phyloP scores from a whole-genome alignment of 2,888 invertebrate species.

The Geotrupes spiniger region DNA sequence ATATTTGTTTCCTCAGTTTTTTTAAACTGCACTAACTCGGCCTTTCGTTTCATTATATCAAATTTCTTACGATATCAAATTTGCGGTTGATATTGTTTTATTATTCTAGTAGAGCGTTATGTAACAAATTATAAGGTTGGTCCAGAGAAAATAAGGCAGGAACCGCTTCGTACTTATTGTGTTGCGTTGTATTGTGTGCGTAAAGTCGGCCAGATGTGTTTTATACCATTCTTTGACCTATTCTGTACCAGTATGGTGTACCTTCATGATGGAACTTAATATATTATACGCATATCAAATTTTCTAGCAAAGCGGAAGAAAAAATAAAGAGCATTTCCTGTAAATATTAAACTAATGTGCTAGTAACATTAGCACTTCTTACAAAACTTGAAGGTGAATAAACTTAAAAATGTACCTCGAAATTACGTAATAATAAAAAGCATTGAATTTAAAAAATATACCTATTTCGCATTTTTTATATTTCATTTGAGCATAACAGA shows the following conservation, averaged over 20 bases:
- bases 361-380: no score
- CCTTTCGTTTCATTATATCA: slow-evolving; percentile 36
- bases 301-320: slow-evolving; percentile 24
- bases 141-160: no score
- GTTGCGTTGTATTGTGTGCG: neutral
- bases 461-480: no score
- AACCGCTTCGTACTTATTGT: neutral
- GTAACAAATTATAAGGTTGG: neutral
- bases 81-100: slow-evolving; percentile 38
- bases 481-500: no score
- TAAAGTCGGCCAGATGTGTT: slow-evolving; percentile 11
- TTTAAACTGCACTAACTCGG: slow-evolving; percentile 30
- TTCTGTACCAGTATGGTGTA: slow-evolving; percentile 13
- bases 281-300: slow-evolving; percentile 33
- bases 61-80: slow-evolving; percentile 46
- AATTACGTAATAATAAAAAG: no score
- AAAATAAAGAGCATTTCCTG: slow-evolving; percentile 24
- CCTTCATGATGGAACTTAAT: slow-evolving; percentile 29
- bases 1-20: slow-evolving; percentile 43
- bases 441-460: no score
- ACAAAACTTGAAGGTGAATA: no score
- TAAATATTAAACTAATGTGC: slow-evolving; percentile 9
- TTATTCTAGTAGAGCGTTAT: slow-evolving; percentile 16
- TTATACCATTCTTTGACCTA: slow-evolving; percentile 20
- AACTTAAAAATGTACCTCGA: no score